Evolutionary conservation across 2,888 invertebrate genomes (phyloP).

Genomic region (Altica lythri): DNA sequence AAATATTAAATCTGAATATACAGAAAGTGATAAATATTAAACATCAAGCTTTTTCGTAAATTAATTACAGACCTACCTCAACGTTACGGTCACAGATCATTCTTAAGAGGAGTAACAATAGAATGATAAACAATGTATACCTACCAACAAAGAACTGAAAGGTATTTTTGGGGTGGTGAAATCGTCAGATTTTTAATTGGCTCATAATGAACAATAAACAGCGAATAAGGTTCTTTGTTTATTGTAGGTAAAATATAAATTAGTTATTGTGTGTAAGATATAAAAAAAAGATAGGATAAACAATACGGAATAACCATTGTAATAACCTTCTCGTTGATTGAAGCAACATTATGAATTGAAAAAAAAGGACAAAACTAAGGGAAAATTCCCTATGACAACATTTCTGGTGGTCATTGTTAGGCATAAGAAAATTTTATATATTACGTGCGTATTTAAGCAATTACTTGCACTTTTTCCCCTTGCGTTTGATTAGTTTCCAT

Average conservation of each 20-base stretch:
- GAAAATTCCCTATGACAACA: too few species aligned
- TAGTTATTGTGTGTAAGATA: slow-evolving; percentile 12
- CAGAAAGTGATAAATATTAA: slow-evolving; percentile 23
- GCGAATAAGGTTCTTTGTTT: slow-evolving; percentile 13
- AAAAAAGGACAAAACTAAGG: too few species aligned
- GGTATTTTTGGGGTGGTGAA: slow-evolving; percentile 12
- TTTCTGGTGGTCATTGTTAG: background rate
- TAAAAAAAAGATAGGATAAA: too few species aligned
- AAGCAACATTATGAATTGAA: too few species aligned
- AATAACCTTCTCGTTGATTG: too few species aligned
- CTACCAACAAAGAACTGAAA: slow-evolving; percentile 14
- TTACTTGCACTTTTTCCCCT: slow-evolving; percentile 54
- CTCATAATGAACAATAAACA: slow-evolving; percentile 14
- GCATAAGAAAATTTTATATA: background rate
- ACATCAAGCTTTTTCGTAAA: slow-evolving; percentile 15
- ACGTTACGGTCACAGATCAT: slow-evolving; percentile 17
- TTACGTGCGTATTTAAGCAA: slow-evolving; percentile 42
- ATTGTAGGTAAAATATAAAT: slow-evolving; percentile 13
- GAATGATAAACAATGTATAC: slow-evolving; percentile 23
- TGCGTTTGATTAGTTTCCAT: slow-evolving; percentile 40
- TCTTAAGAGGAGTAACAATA: slow-evolving; percentile 19
- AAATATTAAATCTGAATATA: slow-evolving; percentile 15
- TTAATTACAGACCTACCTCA: slow-evolving; percentile 32
- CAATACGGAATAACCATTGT: too few species aligned
- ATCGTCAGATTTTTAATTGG: slow-evolving; percentile 15